A percentile compares a stretch with the other conserved stretches of the same genome.
These are phyloP conservation scores for Oncorhynchus tshawytscha DNA, from an alignment of 2,113 vertebrate species.

Conservation along the genomic window DNA sequence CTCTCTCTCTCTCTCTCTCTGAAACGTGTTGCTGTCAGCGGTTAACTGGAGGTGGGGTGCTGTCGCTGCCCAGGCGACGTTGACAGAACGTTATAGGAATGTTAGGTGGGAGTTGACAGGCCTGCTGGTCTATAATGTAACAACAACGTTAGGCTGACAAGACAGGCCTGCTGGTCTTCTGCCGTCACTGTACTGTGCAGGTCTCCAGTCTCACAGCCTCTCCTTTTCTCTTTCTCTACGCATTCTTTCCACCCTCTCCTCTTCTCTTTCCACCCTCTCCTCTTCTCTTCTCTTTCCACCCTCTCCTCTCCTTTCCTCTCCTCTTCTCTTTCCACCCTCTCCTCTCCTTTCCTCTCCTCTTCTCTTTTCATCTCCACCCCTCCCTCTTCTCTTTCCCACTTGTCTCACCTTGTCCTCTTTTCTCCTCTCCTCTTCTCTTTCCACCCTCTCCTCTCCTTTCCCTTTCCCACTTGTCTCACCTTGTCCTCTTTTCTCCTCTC, in stretches of 20 bases:
- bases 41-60: background rate
- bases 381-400: too few relatives aligned
- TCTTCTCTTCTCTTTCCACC: too few relatives aligned
- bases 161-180: background rate
- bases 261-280: too few relatives aligned
- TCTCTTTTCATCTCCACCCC: too few relatives aligned
- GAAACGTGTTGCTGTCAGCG: background rate
- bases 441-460: too few relatives aligned
- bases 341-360: too few relatives aligned
- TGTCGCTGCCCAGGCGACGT: background rate
- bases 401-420: too few relatives aligned
- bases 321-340: too few relatives aligned
- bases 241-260: too few relatives aligned
- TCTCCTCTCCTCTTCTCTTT: too few relatives aligned
- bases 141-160: background rate
- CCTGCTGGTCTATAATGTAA: background rate
- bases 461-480: too few relatives aligned
- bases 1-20: background rate
- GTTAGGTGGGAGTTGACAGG: background rate
- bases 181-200: background rate
- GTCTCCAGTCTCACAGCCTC: background rate
- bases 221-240: background rate
- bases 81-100: background rate
- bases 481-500: too few relatives aligned
- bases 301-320: background rate